Percentiles rank a stretch among this genome's conserved stretches.
These are phyloP conservation scores for Scomber scombrus DNA, from an alignment of 2,113 vertebrate species.

Conservation along the genomic window DNA sequence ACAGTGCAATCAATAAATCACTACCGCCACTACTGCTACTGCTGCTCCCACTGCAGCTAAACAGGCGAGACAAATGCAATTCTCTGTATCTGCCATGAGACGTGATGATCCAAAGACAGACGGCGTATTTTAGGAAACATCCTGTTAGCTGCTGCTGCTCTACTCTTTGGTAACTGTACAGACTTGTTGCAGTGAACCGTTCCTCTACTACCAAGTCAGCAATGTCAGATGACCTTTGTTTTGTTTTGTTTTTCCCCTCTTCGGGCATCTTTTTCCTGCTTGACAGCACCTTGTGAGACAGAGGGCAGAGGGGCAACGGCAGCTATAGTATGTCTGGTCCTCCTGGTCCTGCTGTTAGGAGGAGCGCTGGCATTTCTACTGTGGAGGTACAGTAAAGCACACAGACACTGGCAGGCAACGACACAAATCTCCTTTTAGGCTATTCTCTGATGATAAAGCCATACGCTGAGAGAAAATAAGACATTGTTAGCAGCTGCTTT, in stretches of 20 bases:
- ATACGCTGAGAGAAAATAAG: slow-evolving; percentile 32
- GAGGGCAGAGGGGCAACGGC: slow-evolving; percentile 55
- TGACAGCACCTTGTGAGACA: slow-evolving; percentile 76
- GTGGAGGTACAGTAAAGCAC: slow-evolving; percentile 76
- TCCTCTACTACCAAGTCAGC: not conserved
- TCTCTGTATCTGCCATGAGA: slow-evolving; percentile 45
- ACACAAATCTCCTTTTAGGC: slow-evolving; percentile 60
- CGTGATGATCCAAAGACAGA: slow-evolving; percentile 48
- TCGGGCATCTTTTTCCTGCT: slow-evolving; percentile 42
- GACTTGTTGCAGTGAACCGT: slow-evolving; percentile 19
- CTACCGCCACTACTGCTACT: slow-evolving; percentile 27
- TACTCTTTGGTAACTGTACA: slow-evolving; percentile 8
- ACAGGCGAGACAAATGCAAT: slow-evolving; percentile 64
- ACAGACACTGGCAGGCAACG: slow-evolving; percentile 16
- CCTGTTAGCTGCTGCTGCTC: slow-evolving; percentile 27
- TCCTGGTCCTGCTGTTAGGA: slow-evolving; percentile 71
- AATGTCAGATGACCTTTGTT: slow-evolving; percentile 37
- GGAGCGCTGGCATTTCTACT: slow-evolving; percentile 74
- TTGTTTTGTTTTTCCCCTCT: not conserved
- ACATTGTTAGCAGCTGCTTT: slow-evolving; percentile 16
- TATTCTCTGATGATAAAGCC: slow-evolving; percentile 41
- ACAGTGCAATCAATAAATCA: slow-evolving; percentile 65
- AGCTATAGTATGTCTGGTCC: slow-evolving; percentile 69
- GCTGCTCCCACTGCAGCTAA: slow-evolving; percentile 53
- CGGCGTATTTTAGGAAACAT: slow-evolving; percentile 46